These are phyloP conservation scores for Lepilemur ruficaudatus DNA, from an alignment of 2,797 vertebrate species.

Conservation along the genomic window DNA sequence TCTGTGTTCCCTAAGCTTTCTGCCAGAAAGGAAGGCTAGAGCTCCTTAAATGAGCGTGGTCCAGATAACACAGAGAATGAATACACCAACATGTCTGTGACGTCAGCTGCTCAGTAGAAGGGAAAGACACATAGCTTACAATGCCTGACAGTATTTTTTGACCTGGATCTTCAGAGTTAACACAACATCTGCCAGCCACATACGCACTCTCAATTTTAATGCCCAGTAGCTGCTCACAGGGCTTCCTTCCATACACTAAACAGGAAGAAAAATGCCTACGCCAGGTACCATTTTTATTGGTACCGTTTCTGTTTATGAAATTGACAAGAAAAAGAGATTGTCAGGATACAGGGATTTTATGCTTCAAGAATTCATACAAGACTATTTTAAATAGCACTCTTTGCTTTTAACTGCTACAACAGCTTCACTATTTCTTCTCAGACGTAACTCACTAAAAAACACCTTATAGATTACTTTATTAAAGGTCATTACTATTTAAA, in stretches of 20 bases:
- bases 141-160: background rate
- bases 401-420: background rate
- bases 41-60: background rate
- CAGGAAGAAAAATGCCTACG: background rate
- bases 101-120: background rate
- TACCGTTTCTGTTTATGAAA: background rate
- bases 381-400: background rate
- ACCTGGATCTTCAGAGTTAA: background rate
- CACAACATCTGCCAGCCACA: background rate
- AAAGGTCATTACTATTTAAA: slow-evolving; percentile 26
- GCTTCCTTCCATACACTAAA: background rate
- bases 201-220: background rate
- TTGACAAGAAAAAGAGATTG: background rate
- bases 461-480: slow-evolving; percentile 6
- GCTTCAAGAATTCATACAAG: background rate
- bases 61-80: background rate
- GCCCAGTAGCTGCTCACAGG: background rate
- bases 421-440: background rate
- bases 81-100: background rate
- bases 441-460: background rate
- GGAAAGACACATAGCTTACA: background rate
- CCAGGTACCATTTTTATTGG: background rate
- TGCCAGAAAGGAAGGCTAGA: background rate
- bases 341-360: background rate
- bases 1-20: background rate